Evolutionary conservation across 2,797 vertebrate species (phyloP).

Genomic region (Myripristis jacobus): DNA sequence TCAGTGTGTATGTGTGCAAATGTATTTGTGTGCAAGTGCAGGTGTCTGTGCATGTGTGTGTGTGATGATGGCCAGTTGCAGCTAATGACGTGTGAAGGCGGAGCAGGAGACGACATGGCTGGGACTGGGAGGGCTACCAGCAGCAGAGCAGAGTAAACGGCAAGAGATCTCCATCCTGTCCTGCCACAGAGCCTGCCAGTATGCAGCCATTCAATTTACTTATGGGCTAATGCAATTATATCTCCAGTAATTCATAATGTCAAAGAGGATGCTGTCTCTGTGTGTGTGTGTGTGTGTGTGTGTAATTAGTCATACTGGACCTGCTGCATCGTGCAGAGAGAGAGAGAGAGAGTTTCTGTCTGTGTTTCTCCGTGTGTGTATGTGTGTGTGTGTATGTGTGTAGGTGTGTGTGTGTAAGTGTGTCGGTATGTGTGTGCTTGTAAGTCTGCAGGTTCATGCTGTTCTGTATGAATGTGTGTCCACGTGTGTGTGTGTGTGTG

Average conservation of each 20-base stretch:
- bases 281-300: slow-evolving; percentile 40
- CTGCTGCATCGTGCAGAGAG: slow-evolving; percentile 52
- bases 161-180: slow-evolving; percentile 50
- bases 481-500: slow-evolving; percentile 20
- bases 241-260: slow-evolving; percentile 71
- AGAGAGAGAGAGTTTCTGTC: slow-evolving; percentile 55
- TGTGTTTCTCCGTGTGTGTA: slow-evolving; percentile 21
- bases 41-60: slow-evolving; percentile 25
- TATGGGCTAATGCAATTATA: slow-evolving; percentile 79
- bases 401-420: slow-evolving; percentile 16
- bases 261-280: slow-evolving; percentile 39
- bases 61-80: slow-evolving; percentile 46
- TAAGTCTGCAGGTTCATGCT: no score
- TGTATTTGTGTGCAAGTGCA: slow-evolving; percentile 11
- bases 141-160: slow-evolving; percentile 48
- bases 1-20: slow-evolving; percentile 18
- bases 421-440: slow-evolving; percentile 19
- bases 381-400: slow-evolving; percentile 11
- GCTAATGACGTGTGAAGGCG: slow-evolving; percentile 73
- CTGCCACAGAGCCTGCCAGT: slow-evolving; percentile 57
- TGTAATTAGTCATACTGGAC: slow-evolving; percentile 64
- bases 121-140: slow-evolving; percentile 44
- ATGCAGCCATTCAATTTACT: slow-evolving; percentile 77
- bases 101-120: slow-evolving; percentile 64
- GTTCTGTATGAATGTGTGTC: slow-evolving; percentile 23